Evolutionary conservation across 2,888 invertebrate genomes (phyloP).

Genomic region (Drosophila cracens): DNA sequence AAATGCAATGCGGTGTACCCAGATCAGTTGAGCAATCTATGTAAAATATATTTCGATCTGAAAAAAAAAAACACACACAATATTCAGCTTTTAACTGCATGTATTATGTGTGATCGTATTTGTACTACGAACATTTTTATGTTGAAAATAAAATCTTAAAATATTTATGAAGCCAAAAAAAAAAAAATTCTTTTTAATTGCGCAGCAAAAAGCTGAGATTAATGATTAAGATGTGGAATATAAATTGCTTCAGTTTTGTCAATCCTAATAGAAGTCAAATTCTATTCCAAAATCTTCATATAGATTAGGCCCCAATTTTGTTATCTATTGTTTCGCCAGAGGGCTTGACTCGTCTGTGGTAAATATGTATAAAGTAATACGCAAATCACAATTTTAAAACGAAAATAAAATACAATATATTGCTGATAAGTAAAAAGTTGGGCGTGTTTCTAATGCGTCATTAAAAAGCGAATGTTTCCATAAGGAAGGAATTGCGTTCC

Average conservation of each 20-base stretch:
- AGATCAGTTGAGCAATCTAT: slow-evolving; percentile 31
- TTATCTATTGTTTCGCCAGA: background rate
- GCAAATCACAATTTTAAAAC: background rate
- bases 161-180: slow-evolving; percentile 46
- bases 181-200: background rate
- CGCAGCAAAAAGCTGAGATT: background rate
- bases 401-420: background rate
- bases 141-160: slow-evolving; percentile 53
- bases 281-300: background rate
- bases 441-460: background rate
- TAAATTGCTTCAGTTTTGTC: background rate
- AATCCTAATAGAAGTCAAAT: background rate
- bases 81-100: slow-evolving; percentile 45
- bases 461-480: background rate
- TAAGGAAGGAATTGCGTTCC: background rate
- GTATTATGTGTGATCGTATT: slow-evolving; percentile 46
- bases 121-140: slow-evolving; percentile 55
- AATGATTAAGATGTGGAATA: too few species aligned
- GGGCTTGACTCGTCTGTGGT: background rate
- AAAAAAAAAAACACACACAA: slow-evolving; percentile 21
- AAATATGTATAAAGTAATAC: background rate
- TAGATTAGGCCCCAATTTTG: background rate
- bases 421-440: background rate
- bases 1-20: slow-evolving; percentile 24
- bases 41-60: slow-evolving; percentile 27